Base-by-base conservation (phyloP, 2,113 vertebrate species). In the Rhea americana region DNA sequence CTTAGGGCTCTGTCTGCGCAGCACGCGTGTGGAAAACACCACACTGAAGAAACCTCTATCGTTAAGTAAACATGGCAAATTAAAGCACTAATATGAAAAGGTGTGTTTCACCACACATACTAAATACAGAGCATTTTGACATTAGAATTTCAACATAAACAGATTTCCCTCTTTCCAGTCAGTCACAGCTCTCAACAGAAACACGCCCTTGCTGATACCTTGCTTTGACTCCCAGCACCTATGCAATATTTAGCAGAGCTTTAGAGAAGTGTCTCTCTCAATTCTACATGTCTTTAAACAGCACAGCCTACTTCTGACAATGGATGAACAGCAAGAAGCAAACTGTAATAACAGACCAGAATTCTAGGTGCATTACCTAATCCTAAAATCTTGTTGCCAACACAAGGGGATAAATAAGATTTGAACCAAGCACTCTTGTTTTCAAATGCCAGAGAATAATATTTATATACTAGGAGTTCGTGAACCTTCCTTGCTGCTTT, bases 81-180 rank as follows among this genome's bases (percentile, higher is more conserved):
- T 2, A 7, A 28, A 68, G 2, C 0, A 9, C 15, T 7, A 0
- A 2, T 0, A 11, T 0, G 8, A 5, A 35, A 79, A 47, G 43
- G 28, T 6, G 13, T 4, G 0, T 20, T 1, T 35, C 13, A 11
- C 55, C 26, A 2, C 9, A 15, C 41, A 51, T 25, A 5, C 11
- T 8, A 41, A 43, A 5, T 5, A 3, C 5, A 1, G 41, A 39
- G 1, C 21, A 15, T 50, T 24, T 2, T 35, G 58, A 28, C 30
- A 8, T 17, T 16, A 4, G 4, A 3, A 26, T 39, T 18, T 2
- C 48, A n/a, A 9, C 9, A 24, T 0, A 1, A 5, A 4, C 12
- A 24, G 7, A 4, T 71, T 74, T 81, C 58, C 45, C 35, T 47
- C 13, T 47, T 12, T 53, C 32, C 5, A 1, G 17, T 32, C 5